Conservation (phyloP, 1,140 invertebrate species). For the Pseudoatta argentina region DNA sequence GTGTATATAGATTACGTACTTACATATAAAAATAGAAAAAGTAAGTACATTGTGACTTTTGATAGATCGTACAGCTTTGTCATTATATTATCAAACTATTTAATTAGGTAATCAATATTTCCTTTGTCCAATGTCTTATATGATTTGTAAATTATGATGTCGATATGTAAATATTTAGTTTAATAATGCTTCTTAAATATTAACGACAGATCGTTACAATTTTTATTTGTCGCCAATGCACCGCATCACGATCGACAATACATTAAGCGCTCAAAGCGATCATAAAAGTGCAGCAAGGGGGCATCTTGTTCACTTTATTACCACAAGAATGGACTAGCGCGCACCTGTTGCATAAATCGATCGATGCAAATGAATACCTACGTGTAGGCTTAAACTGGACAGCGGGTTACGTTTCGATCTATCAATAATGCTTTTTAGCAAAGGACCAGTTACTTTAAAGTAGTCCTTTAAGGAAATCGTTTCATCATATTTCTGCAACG, state of each 20-base stretch:
- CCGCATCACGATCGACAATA: conserved; percentile 3
- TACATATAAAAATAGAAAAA: not conserved
- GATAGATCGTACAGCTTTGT: not conserved
- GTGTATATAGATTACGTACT: not conserved
- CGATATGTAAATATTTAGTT: not conserved
- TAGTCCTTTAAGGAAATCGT: not conserved
- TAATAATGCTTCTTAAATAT: not conserved
- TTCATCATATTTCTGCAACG: not conserved
- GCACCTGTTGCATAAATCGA: conserved; percentile 77
- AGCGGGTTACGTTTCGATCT: conserved; percentile 57
- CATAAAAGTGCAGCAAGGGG: conserved; percentile 62
- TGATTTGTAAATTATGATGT: not conserved
- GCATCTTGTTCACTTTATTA: conserved; percentile 70
- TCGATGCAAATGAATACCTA: conserved; percentile 72
- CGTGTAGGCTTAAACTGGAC: conserved; percentile 64
- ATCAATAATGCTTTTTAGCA: conserved; percentile 9
- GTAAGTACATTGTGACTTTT: not conserved
- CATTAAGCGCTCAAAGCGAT: conserved; percentile 33
- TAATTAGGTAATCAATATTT: conserved; percentile 9
- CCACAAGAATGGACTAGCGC: conserved; percentile 55
- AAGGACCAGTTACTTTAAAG: not conserved
- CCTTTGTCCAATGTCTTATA: not conserved
- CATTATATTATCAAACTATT: not conserved
- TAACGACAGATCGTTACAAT: not conserved
- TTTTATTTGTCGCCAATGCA: not conserved